Evolutionary conservation across 2,797 vertebrate genomes (phyloP), one percentile per base, ranked within the genome.

Genomic region (Sebastes oblongus): DNA sequence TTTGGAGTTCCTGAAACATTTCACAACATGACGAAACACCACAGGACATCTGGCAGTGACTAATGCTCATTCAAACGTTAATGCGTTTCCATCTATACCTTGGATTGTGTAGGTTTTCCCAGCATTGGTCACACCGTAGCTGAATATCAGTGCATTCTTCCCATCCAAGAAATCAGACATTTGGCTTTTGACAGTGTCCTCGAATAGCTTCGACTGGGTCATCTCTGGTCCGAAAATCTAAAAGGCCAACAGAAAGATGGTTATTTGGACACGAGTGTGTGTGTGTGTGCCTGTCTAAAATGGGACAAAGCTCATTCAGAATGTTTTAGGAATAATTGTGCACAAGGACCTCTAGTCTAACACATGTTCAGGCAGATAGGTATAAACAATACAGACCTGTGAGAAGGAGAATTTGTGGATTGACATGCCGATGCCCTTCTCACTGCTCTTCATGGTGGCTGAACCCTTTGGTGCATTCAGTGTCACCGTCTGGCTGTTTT

Each of bases 101-200:
- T 98, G 97, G 73, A 98, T 96, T 2, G 97, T 98, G 90, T 96
- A 96, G 0, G 97, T 97, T 92, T 98, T 98, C n/a, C 97, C 98
- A 75, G 97, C 96, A 29, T 97, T 98, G 18, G 97, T 98, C n/a
- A 98, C 96, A 2, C 98, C 97, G 0, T 98, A 98, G 69, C 96
- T 97, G 92, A 98, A 98, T 30, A 98, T 96, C 34, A 98, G 78
- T 0, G 95, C 92, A 39, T 97, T 97, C 83, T 94, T 94, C 58
- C 97, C 97, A 4, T 93, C 88, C 67, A 97, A 65, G 74, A 96
- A 97, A 0, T 96, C 91, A 32, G 80, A 92, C 81, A 96, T 90
- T 18, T 97, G 92, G 5, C 94, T 93, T 86, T 91, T 95, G 80
- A 97, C 91, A 0, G 97, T 96, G 42, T 94, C 91, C 71, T 97